Base-by-base conservation (phyloP, 23 tunicate genomes). In the Styela plicata region DNA sequence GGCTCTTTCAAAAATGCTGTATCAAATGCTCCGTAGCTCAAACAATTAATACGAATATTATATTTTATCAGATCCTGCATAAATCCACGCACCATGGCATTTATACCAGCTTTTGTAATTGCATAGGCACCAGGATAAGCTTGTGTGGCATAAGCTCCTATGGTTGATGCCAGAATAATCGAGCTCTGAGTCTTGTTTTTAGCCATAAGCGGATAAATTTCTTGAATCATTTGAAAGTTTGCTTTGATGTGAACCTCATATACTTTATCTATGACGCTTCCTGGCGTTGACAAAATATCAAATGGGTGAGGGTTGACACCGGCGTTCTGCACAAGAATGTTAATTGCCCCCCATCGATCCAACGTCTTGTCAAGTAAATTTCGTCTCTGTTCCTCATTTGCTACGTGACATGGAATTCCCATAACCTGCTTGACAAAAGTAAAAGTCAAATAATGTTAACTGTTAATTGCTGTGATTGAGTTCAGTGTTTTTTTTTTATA, bases 31-130 rank as follows among this genome's bases (percentile, higher is more conserved):
- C 84, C 84, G 3, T 32, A 31, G 5, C 21, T 27, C 57, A 80
- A 3, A 52, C 74, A 64, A 36, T 80, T 80, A 27, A 80, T 68
- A 1, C 84, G 84, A 33, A 80, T 66, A 33, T 80, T 80, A 21
- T 66, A 2, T 27, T 69, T 68, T 28, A 21, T 69, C 23, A 80
- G 74, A 18, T 66, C 84, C 34, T 75, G 75, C 30, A 65, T 73
- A 0, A 76, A 76, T 5, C 70, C 81, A 26, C 66, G 27, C 0
- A 57, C 37, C 66, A 76, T 44, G 10, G 66, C 81, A 29, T 21
- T 44, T 18, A 76, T 27, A 0, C 26, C 21, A 7, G 81, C 64
- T 53, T 76, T 76, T 0, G 81, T 76, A 16, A 76, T 53, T 36
- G 81, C 81, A 57, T 76, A 76, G 0, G 66, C 66, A 7, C 81